These are phyloP conservation scores for Hetaerina titia DNA, from an alignment of 2,888 invertebrate species.

Conservation along the genomic window DNA sequence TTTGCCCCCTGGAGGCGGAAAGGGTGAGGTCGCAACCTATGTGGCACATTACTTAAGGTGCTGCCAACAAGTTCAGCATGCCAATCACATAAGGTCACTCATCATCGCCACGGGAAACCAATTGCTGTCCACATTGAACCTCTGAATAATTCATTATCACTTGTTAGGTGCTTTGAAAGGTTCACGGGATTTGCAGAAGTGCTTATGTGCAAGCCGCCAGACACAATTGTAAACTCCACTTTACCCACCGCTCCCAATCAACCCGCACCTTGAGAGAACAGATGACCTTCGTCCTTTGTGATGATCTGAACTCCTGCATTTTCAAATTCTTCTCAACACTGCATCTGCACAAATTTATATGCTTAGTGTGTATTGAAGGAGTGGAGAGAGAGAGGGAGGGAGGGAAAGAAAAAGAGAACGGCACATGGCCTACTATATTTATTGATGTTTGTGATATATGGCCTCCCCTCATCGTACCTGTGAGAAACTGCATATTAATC, in stretches of 20 bases:
- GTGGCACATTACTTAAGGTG: conserved; percentile 76
- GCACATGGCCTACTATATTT: conserved; percentile 31
- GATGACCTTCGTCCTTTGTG: conserved; percentile 2
- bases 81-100: conserved; percentile 81
- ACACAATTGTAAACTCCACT: neutral
- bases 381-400: neutral
- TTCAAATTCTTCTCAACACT: conserved; percentile 7
- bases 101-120: conserved; percentile 82
- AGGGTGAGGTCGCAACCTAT: conserved; percentile 72
- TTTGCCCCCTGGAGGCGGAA: conserved; percentile 76
- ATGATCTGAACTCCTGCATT: neutral
- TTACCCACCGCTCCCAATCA: neutral
- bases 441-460: conserved; percentile 36
- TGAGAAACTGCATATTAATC: neutral
- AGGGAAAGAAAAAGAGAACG: neutral
- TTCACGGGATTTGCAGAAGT: neutral
- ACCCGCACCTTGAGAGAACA: neutral
- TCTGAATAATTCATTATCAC: conserved; percentile 45
- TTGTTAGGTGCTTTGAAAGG: neutral
- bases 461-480: conserved; percentile 56
- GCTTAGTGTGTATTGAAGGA: neutral
- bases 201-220: neutral
- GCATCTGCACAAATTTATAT: conserved; percentile 60
- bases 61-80: conserved; percentile 81
- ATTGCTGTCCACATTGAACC: conserved; percentile 73